Evolutionary conservation across 1,140 invertebrate species (phyloP).

Genomic region (Pogonognathellus flavescens): DNA sequence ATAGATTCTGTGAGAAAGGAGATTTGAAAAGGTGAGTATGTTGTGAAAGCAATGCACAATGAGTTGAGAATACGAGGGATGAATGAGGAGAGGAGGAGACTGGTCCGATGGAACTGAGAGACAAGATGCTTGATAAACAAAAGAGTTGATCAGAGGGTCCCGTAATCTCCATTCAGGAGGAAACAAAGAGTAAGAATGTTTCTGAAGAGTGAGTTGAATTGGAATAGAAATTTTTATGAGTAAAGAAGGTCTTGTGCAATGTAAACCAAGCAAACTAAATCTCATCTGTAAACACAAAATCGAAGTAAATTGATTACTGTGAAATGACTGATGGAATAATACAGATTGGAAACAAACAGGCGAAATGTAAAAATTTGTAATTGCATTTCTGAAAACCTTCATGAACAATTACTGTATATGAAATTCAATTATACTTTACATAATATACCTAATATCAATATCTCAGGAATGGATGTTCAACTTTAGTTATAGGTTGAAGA

Average conservation of each 20-base stretch:
- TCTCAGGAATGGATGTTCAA: too few species aligned
- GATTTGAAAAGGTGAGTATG: not conserved
- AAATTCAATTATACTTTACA: not conserved
- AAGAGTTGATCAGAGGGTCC: slow-evolving; percentile 51
- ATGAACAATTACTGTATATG: not conserved
- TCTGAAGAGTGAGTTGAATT: slow-evolving; percentile 26
- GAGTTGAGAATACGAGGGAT: not conserved
- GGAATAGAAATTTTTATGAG: slow-evolving; percentile 21
- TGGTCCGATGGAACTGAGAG: slow-evolving; percentile 23
- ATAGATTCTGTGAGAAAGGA: slow-evolving; percentile 28
- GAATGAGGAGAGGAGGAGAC: not conserved
- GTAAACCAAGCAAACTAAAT: too few species aligned
- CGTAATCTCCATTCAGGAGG: slow-evolving; percentile 34
- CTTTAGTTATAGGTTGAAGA: too few species aligned
- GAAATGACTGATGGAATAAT: too few species aligned
- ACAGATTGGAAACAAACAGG: not conserved
- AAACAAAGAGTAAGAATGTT: slow-evolving; percentile 43
- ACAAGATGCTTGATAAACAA: slow-evolving; percentile 50
- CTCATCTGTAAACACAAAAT: too few species aligned
- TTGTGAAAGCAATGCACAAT: not conserved
- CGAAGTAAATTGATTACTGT: not conserved
- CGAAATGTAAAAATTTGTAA: not conserved
- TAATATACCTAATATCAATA: too few species aligned
- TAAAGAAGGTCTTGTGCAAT: not conserved
- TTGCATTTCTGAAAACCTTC: not conserved